Percentiles rank a stretch among this genome's conserved stretches.
Conservation (phyloP, 2,113 vertebrate genomes). For the Oryzias woworae region DNA sequence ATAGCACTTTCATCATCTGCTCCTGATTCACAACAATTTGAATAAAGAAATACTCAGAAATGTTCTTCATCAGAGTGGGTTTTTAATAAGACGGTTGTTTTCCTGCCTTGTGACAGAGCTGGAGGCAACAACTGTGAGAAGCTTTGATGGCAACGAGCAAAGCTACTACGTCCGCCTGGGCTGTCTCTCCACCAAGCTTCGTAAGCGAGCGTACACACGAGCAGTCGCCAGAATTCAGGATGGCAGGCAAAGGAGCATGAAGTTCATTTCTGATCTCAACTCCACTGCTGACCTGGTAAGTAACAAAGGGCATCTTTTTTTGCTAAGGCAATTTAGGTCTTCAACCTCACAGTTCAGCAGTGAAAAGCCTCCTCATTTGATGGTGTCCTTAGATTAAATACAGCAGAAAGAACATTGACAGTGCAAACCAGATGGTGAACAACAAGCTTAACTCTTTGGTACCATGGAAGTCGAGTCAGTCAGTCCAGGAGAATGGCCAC, state of each 20-base stretch:
- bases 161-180: conserved; percentile 88
- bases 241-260: conserved; percentile 81
- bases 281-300: conserved; percentile 86
- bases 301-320: conserved; percentile 3
- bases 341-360: not conserved
- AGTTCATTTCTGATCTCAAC: conserved; percentile 84
- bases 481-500: conserved; percentile 57
- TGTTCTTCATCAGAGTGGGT: not conserved
- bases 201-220: conserved; percentile 83
- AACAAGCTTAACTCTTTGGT: conserved; percentile 80
- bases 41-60: too few relatives aligned
- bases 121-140: conserved; percentile 79
- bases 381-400: conserved; percentile 80
- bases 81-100: conserved; percentile 2
- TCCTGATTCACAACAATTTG: too few relatives aligned
- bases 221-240: conserved; percentile 81
- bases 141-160: conserved; percentile 78
- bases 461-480: conserved; percentile 78
- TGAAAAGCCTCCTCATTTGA: not conserved
- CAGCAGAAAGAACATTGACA: conserved; percentile 83
- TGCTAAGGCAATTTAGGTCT: not conserved
- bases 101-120: conserved; percentile 71
- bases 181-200: conserved; percentile 86
- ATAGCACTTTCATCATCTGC: too few relatives aligned
- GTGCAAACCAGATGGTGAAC: conserved; percentile 84